Evolutionary conservation across 2,113 vertebrate genomes (phyloP).

Genomic region (Eira barbara): DNA sequence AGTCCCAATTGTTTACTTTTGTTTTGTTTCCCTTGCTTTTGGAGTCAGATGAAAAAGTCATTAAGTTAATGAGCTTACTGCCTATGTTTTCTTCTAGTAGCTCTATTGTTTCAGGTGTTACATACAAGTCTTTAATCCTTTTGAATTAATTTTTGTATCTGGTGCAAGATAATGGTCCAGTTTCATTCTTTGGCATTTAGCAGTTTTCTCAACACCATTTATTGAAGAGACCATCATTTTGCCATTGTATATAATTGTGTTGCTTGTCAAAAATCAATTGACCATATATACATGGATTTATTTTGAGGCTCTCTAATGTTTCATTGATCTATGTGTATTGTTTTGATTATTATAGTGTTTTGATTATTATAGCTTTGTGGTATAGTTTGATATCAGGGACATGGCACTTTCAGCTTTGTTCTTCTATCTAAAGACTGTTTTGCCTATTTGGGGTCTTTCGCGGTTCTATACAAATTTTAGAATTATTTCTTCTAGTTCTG

Average conservation of each 20-base stretch:
- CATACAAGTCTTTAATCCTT: background rate
- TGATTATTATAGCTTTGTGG: background rate
- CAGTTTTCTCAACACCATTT: background rate
- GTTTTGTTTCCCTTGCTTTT: background rate
- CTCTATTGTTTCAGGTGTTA: background rate
- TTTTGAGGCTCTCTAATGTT: background rate
- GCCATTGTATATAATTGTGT: background rate
- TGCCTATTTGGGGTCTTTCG: background rate
- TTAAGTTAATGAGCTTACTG: background rate
- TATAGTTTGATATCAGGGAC: background rate
- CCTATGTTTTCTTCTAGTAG: background rate
- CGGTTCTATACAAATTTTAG: background rate
- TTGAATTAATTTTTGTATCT: background rate
- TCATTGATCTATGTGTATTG: background rate
- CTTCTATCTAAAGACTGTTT: background rate
- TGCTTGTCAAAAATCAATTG: background rate
- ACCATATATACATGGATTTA: background rate
- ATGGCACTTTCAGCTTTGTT: background rate
- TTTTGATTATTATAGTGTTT: background rate
- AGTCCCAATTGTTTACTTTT: background rate
- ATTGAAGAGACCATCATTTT: background rate
- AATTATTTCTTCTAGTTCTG: background rate
- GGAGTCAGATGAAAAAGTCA: background rate
- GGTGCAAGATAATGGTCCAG: background rate
- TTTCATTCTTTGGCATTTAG: background rate